phyloP scores from a whole-genome alignment of 2,797 vertebrate genomes.

The Poecilia picta region DNA sequence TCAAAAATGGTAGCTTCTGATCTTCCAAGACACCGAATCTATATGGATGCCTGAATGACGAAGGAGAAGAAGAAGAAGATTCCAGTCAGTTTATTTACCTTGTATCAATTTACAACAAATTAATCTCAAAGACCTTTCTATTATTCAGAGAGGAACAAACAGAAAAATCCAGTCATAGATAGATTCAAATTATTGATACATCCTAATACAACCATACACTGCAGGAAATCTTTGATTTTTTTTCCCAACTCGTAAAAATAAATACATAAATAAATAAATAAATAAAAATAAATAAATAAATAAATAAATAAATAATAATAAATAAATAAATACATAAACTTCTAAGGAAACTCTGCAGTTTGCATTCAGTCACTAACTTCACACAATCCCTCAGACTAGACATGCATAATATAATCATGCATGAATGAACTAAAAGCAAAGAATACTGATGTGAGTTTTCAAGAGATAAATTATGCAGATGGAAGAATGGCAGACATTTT shows the following conservation, averaged over 20 bases:
- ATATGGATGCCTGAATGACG: background rate
- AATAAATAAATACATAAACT: too few species aligned
- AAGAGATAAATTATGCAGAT: background rate
- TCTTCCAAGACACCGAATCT: too few species aligned
- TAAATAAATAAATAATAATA: too few species aligned
- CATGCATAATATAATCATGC: background rate
- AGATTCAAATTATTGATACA: background rate
- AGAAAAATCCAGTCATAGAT: background rate
- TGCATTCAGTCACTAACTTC: background rate
- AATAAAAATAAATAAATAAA: background rate
- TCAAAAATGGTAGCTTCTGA: too few species aligned
- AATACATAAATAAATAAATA: too few species aligned
- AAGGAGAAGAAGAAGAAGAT: background rate
- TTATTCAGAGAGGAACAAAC: background rate
- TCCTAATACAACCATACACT: background rate
- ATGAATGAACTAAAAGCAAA: background rate
- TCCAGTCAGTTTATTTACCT: background rate
- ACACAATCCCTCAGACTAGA: background rate
- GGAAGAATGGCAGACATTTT: background rate
- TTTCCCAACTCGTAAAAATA: background rate
- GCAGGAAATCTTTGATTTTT: background rate
- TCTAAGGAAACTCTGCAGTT: too few species aligned
- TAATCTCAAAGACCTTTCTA: background rate
- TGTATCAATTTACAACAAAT: background rate
- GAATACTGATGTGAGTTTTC: background rate